Conservation (phyloP, 2,888 invertebrate species). For the Dinocampus coccinellae region DNA sequence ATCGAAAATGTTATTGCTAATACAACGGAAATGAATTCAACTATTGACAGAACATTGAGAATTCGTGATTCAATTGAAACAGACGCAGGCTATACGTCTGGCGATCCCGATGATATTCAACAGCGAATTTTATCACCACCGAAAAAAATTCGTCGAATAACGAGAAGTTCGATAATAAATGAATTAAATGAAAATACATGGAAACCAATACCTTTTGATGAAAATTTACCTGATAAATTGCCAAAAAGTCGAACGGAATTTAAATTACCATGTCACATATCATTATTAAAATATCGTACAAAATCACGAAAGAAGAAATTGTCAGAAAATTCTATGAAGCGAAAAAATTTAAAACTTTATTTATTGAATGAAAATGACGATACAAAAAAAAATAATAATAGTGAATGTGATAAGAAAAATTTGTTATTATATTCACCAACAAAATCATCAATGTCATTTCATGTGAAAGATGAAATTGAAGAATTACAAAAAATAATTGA, state of each 20-base stretch:
- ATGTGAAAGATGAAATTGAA: slow-evolving; percentile 51
- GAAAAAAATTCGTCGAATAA: slow-evolving; percentile 6
- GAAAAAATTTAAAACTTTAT: slow-evolving; percentile 42
- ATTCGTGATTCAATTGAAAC: slow-evolving; percentile 34
- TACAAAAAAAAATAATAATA: not conserved
- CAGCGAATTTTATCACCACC: not conserved
- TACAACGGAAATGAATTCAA: not conserved
- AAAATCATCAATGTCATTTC: slow-evolving; percentile 45
- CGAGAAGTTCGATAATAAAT: not conserved
- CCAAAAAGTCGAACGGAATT: slow-evolving; percentile 48
- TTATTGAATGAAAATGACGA: slow-evolving; percentile 42
- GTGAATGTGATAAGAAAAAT: slow-evolving; percentile 44
- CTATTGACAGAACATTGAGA: not conserved
- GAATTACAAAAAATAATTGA: slow-evolving; percentile 52
- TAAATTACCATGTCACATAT: slow-evolving; percentile 55
- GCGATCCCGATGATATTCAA: slow-evolving; percentile 28
- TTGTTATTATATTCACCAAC: slow-evolving; percentile 47
- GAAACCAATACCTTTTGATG: slow-evolving; percentile 59
- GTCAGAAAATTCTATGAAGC: slow-evolving; percentile 30
- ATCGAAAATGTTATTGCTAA: not conserved
- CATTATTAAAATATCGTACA: slow-evolving; percentile 44
- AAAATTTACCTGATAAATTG: slow-evolving; percentile 51
- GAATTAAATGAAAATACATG: slow-evolving; percentile 41
- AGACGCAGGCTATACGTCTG: slow-evolving; percentile 43
- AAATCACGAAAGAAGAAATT: slow-evolving; percentile 13